Evolutionary conservation across 2,113 vertebrate species (phyloP), one percentile per base, ranked within the genome.

Genomic region (Choloepus hoffmanni): DNA sequence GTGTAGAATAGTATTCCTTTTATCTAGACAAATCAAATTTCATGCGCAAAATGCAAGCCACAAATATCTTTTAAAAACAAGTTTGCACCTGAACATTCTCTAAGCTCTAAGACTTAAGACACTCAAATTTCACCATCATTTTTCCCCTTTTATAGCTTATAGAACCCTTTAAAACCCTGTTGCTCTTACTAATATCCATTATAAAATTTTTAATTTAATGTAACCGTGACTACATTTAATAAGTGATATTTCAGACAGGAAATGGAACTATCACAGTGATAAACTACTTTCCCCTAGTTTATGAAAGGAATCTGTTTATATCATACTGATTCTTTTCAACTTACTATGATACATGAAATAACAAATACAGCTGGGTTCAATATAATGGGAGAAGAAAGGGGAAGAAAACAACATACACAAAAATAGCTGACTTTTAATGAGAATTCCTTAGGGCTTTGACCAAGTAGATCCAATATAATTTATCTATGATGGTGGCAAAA

Each of bases 401-500:
- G 95, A 70, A 78, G 78, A 78, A 78, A 90, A 77, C 91, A 87
- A 15, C 82, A 85, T 95, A 68, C 72, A 58, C 60, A 55, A 67
- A 67, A 94, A 95, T 92, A 95, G 96, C 50, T 18, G 3, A 2
- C 67, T 89, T 93, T 97, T 96, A 92, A 96, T 98, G 96, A 98
- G 97, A 96, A 96, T 93, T 87, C 87, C 97, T 92, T 78, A 90
- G 96, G 96, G 96, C 76, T 97, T 97, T 98, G 97, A 97, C 98
- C 97, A 98, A 40, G 94, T 95, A 84, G 48, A 97, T 96, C 96
- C 93, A 82, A 97, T 97, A 98, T 97, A 95, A 98, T 98, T 96
- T 95, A 86, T 92, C 94, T 40, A 8, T 19, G 87, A 94, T 97
- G 62, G 92, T 60, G 90, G 89, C 94, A 94, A 93, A 96, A 90